Evolutionary conservation across 2,797 vertebrate species (phyloP).

Genomic region (Scolopax rusticola): DNA sequence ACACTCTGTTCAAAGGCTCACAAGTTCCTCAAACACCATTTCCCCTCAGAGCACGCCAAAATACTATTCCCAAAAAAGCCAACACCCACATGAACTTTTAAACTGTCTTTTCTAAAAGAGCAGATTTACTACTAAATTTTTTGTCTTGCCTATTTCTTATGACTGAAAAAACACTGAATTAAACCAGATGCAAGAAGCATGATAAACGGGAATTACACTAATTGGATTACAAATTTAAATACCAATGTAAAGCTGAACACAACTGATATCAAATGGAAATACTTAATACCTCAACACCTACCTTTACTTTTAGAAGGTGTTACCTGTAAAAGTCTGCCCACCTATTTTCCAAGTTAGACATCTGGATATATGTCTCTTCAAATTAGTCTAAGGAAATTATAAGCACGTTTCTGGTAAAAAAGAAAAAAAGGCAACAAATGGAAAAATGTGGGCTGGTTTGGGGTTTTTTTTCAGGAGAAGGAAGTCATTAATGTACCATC

Average conservation of each 20-base stretch:
- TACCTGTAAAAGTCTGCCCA: not conserved
- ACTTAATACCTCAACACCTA: not conserved
- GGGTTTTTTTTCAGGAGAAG: not conserved
- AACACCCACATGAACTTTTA: conserved; percentile 39
- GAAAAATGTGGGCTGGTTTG: not conserved
- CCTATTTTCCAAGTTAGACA: not conserved
- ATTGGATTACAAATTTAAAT: not conserved
- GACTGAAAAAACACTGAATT: not conserved
- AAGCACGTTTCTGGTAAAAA: not conserved
- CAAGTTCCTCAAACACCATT: not conserved
- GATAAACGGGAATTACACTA: not conserved
- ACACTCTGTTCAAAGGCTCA: conserved; percentile 8
- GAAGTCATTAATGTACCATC: not conserved
- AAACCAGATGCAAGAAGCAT: not conserved
- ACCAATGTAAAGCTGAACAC: not conserved
- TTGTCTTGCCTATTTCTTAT: not conserved
- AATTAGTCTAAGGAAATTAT: not conserved
- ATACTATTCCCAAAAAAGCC: not conserved
- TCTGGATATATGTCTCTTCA: not conserved
- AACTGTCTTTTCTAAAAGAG: not conserved
- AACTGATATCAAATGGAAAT: not conserved
- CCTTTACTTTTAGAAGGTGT: not conserved
- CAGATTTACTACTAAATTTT: not conserved
- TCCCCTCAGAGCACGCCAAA: not conserved
- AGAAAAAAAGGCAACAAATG: not conserved